Evolutionary conservation across 2,113 vertebrate genomes (phyloP).

Genomic region (Lota lota): DNA sequence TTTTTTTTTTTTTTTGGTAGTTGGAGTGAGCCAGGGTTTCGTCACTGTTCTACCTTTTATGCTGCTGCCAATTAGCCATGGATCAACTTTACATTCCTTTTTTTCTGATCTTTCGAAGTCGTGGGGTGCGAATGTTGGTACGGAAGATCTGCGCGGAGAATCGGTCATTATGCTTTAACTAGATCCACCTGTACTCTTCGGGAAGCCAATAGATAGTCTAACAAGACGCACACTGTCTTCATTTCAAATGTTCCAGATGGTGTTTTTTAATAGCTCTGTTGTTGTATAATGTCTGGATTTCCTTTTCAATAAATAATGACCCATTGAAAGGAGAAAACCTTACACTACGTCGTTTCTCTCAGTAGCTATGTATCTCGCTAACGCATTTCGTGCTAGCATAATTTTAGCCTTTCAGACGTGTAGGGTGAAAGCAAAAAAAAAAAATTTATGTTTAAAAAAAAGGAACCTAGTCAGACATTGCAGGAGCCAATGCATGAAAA

Average conservation of each 20-base stretch:
- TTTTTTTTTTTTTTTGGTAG: constrained; percentile 34
- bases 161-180: neutral
- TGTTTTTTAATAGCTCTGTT: too few relatives aligned
- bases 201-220: too few relatives aligned
- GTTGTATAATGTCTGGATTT: too few relatives aligned
- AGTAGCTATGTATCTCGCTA: too few relatives aligned
- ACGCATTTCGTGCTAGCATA: too few relatives aligned
- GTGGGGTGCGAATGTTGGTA: constrained; percentile 32
- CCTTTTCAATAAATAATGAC: too few relatives aligned
- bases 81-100: constrained; percentile 54
- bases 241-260: too few relatives aligned
- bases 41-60: constrained; percentile 56
- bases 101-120: constrained; percentile 44
- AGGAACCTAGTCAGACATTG: constrained; percentile 62
- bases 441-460: constrained; percentile 16
- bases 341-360: too few relatives aligned
- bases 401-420: constrained; percentile 19
- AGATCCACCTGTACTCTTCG: too few relatives aligned
- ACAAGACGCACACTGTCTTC: too few relatives aligned
- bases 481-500: constrained; percentile 77
- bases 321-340: too few relatives aligned
- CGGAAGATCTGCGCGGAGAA: neutral
- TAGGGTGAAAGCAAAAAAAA: constrained; percentile 41
- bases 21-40: constrained; percentile 57
- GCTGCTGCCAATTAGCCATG: constrained; percentile 64